Evolutionary conservation across 2,888 invertebrate genomes (phyloP).

Genomic region (Cheiracanthium punctorium): DNA sequence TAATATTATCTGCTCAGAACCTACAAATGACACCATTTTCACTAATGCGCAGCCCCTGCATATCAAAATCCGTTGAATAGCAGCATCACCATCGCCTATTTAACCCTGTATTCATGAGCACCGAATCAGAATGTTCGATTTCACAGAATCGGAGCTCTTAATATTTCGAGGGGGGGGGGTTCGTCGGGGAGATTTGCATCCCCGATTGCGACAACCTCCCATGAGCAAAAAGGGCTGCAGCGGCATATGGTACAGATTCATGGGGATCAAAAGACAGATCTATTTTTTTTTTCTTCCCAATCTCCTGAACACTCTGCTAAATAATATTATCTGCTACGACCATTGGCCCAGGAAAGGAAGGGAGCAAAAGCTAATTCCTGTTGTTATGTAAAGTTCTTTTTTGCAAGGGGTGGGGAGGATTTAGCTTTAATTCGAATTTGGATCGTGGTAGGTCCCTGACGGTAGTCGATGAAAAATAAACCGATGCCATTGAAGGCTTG

Average conservation of each 20-base stretch:
- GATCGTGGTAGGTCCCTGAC: not conserved
- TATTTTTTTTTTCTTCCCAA: too few species aligned
- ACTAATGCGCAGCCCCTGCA: not conserved
- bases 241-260: slow-evolving; percentile 30
- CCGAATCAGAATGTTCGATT: slow-evolving; percentile 40
- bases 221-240: slow-evolving; percentile 31
- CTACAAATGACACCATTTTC: not conserved
- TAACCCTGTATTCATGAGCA: not conserved
- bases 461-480: slow-evolving; percentile 65
- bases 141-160: not conserved
- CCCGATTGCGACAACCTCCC: slow-evolving; percentile 1
- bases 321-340: slow-evolving; percentile 54
- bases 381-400: too few species aligned
- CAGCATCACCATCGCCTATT: not conserved
- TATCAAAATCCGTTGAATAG: not conserved
- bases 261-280: slow-evolving; percentile 19
- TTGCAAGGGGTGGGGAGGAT: not conserved
- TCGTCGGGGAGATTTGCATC: slow-evolving; percentile 1
- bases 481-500: slow-evolving; percentile 37
- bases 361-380: too few species aligned
- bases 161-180: slow-evolving; percentile 15
- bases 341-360: slow-evolving; percentile 45
- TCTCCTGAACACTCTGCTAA: too few species aligned
- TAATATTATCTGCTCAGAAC: too few species aligned
- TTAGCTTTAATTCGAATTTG: slow-evolving; percentile 24